Percentiles rank a stretch among this genome's conserved stretches.
Evolutionary conservation across 1,140 invertebrate genomes (phyloP).

Genomic region (Coenobita brevimanus): DNA sequence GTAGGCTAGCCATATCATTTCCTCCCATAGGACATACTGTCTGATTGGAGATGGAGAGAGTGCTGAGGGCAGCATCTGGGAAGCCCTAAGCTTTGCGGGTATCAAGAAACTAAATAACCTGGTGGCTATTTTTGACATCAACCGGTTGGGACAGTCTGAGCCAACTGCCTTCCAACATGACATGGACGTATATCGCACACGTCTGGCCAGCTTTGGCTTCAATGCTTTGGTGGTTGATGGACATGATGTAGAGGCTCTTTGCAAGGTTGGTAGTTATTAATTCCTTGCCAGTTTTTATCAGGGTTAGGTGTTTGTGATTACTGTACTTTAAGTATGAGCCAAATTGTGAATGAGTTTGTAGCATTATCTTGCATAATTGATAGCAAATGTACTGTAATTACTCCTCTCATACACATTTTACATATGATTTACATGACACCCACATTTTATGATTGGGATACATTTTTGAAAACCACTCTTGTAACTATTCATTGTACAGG

Average conservation of each 20-base stretch:
- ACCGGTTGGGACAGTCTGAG: slow-evolving; percentile 97
- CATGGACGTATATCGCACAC: slow-evolving; percentile 89
- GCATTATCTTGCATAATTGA: too few relatives aligned
- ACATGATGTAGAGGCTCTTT: slow-evolving; percentile 93
- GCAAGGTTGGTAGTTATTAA: slow-evolving; percentile 79
- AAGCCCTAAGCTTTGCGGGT: slow-evolving; percentile 95
- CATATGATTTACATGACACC: too few relatives aligned
- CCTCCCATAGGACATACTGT: slow-evolving; percentile 89
- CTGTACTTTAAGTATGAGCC: too few relatives aligned
- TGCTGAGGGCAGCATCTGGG: slow-evolving; percentile 99
- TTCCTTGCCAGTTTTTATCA: too few relatives aligned
- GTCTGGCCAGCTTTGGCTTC: slow-evolving; percentile 93
- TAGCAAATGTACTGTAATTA: too few relatives aligned
- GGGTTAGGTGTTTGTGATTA: too few relatives aligned
- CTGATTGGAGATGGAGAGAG: slow-evolving; percentile 98
- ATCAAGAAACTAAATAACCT: slow-evolving; percentile 98
- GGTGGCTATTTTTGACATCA: slow-evolving; percentile 97
- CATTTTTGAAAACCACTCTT: too few relatives aligned
- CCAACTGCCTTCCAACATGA: slow-evolving; percentile 94
- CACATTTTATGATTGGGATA: too few relatives aligned
- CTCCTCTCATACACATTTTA: too few relatives aligned
- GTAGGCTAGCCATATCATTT: not conserved
- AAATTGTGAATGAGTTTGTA: too few relatives aligned
- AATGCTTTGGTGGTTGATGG: slow-evolving; percentile 96
- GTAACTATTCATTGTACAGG: too few relatives aligned